Conservation (phyloP, 2,797 vertebrate species). For the Pelodytes ibericus region DNA sequence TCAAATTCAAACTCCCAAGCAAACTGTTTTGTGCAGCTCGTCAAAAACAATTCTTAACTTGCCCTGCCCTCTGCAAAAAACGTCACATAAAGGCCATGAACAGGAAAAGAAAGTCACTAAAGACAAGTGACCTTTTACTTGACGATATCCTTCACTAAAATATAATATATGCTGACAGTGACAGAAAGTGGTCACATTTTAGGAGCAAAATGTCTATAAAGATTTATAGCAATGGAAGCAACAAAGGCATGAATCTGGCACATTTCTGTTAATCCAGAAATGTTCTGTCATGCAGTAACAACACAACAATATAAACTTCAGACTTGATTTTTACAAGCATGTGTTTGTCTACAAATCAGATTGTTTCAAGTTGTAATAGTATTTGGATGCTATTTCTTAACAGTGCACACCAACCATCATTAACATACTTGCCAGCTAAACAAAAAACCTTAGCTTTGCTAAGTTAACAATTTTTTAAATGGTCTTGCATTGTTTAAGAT, state of each 20-base stretch:
- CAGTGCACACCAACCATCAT: too few relatives aligned
- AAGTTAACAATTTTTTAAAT: too few relatives aligned
- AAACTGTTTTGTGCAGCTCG: background rate
- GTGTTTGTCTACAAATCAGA: too few relatives aligned
- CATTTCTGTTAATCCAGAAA: slow-evolving; percentile 53
- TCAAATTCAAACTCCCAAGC: slow-evolving; percentile 6
- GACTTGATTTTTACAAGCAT: too few relatives aligned
- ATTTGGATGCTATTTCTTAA: too few relatives aligned
- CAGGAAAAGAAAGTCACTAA: slow-evolving; percentile 46
- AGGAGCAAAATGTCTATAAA: slow-evolving; percentile 48
- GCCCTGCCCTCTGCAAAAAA: slow-evolving; percentile 29
- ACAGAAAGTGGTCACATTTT: slow-evolving; percentile 49
- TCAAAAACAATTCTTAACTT: slow-evolving; percentile 43
- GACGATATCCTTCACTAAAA: slow-evolving; percentile 41
- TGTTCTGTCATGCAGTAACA: slow-evolving; percentile 45
- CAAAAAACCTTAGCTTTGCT: too few relatives aligned
- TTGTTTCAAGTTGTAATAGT: too few relatives aligned
- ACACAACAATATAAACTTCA: background rate
- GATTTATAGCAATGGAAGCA: slow-evolving; percentile 55
- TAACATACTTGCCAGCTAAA: too few relatives aligned
- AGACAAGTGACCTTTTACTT: slow-evolving; percentile 54
- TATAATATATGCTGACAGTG: slow-evolving; percentile 51
- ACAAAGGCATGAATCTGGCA: slow-evolving; percentile 47
- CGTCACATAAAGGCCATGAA: slow-evolving; percentile 49
- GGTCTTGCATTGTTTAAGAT: too few relatives aligned